Base-by-base conservation (phyloP, 1,140 invertebrate species). In the Saxidomus purpurata region DNA sequence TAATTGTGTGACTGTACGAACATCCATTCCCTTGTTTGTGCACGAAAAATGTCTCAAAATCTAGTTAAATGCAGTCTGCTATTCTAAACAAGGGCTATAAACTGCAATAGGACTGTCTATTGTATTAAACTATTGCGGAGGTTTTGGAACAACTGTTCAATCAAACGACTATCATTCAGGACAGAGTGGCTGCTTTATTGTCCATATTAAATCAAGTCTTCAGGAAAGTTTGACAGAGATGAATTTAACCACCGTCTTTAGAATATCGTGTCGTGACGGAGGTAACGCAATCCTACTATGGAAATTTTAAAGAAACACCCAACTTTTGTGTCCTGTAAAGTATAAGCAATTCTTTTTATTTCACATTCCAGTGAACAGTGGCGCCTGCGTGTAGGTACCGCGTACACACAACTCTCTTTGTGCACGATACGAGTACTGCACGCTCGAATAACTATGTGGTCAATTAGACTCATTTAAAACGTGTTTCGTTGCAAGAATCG, bases 141-240 rank as follows among this genome's bases (percentile, higher is more conserved):
- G 22, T 19, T 67, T 67, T 3, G 61, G 61, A 36, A 25, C 4
- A 67, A 31, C 28, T 67, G 28, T 31, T 67, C 61, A 25, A 67
- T 67, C 61, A 67, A 67, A 67, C n/a, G 28, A 17, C 61, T 17
- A 67, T 67, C 6, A 31, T 17, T 11, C 28, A 31, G 28, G 61
- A 67, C 61, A 6, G n/a, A 6, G 2, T 67, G 25, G 11, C 25
- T 67, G 25, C 61, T 67, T 67, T 67, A 67, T 28, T 67, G 61
- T 28, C 61, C 61, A 67, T 67, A 67, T 67, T 67, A 67, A 67
- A 67, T 67, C 3, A 67, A 31, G 28, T 17, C 61, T 28, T 17
- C 4, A 31, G 61, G 61, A 67, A 67, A 67, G 31, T 67, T 25
- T 67, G 61, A 67, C 61, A 67, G 61, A 67, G 61, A 67, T 67